A percentile compares a stretch with the other conserved stretches of the same genome.
These are phyloP conservation scores for Rhinoptilus africanus DNA, from an alignment of 2,113 vertebrate species.

Conservation along the genomic window DNA sequence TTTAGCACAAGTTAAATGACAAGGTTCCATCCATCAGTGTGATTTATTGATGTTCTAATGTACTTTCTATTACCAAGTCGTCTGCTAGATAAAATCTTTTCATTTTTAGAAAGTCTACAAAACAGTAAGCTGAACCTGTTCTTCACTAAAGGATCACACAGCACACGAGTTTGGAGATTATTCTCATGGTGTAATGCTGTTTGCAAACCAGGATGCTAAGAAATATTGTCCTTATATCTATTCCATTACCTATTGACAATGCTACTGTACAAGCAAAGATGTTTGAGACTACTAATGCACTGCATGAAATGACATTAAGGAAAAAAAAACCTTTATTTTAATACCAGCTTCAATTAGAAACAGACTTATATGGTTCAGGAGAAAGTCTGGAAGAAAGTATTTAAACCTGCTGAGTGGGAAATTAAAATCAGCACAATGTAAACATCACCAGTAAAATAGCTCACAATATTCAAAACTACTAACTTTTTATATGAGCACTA, in stretches of 20 bases:
- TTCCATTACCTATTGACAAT: background rate
- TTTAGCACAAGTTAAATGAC: background rate
- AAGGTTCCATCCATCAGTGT: background rate
- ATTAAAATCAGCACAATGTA: constrained; percentile 31
- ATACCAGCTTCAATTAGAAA: constrained; percentile 16
- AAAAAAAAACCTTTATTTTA: background rate
- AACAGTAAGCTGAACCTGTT: background rate
- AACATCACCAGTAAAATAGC: background rate
- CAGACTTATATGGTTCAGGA: background rate
- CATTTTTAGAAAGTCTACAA: background rate
- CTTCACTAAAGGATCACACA: background rate
- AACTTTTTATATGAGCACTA: background rate
- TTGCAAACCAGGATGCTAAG: background rate
- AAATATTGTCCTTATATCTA: background rate
- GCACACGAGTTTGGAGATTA: background rate
- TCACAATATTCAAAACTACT: background rate
- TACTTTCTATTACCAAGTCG: background rate
- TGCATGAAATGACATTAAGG: background rate
- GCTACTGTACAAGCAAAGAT: background rate
- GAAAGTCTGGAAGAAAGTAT: constrained; percentile 21
- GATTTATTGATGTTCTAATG: background rate
- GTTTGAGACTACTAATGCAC: background rate
- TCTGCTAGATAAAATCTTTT: background rate
- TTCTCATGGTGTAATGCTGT: background rate
- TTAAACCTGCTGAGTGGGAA: constrained; percentile 31